Conservation (phyloP, 2,888 invertebrate species). For the Trypoxylon attenuatum region DNA sequence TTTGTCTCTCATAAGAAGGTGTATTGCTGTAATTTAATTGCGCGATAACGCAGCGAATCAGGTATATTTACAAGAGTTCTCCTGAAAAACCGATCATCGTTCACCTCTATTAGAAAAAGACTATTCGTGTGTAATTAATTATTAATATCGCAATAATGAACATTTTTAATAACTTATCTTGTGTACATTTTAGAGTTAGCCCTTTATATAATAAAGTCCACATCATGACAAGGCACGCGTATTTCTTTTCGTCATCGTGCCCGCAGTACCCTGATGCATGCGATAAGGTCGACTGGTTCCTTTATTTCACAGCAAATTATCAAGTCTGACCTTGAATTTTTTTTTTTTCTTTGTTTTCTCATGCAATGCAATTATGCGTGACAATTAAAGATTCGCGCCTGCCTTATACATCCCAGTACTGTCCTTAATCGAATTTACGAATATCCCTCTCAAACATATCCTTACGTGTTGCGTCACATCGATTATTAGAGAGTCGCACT, state of each 20-base stretch:
- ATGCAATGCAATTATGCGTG: too few relatives aligned
- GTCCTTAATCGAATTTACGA: too few relatives aligned
- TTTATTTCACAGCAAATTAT: not conserved
- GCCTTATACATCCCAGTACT: too few relatives aligned
- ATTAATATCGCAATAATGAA: slow-evolving; percentile 69
- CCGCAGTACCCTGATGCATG: not conserved
- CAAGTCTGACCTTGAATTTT: not conserved
- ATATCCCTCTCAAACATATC: too few relatives aligned
- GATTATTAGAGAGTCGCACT: too few relatives aligned
- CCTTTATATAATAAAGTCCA: slow-evolving; percentile 73
- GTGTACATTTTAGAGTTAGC: slow-evolving; percentile 72
- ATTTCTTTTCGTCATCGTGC: slow-evolving; percentile 24
- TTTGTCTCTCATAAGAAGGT: slow-evolving; percentile 50
- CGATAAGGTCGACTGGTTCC: not conserved
- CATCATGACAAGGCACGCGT: slow-evolving; percentile 59
- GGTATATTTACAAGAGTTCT: slow-evolving; percentile 58
- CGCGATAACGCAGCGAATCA: slow-evolving; percentile 43
- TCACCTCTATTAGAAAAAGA: slow-evolving; percentile 62
- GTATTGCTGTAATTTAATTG: slow-evolving; percentile 56
- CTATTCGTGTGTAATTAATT: slow-evolving; percentile 69
- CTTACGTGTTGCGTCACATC: too few relatives aligned
- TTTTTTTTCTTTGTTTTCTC: not conserved
- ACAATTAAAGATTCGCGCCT: not conserved
- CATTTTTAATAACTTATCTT: slow-evolving; percentile 72
- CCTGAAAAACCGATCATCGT: slow-evolving; percentile 59